Evolutionary conservation across 2,113 vertebrate species (phyloP).

Genomic region (Benitochromis conjunctus): DNA sequence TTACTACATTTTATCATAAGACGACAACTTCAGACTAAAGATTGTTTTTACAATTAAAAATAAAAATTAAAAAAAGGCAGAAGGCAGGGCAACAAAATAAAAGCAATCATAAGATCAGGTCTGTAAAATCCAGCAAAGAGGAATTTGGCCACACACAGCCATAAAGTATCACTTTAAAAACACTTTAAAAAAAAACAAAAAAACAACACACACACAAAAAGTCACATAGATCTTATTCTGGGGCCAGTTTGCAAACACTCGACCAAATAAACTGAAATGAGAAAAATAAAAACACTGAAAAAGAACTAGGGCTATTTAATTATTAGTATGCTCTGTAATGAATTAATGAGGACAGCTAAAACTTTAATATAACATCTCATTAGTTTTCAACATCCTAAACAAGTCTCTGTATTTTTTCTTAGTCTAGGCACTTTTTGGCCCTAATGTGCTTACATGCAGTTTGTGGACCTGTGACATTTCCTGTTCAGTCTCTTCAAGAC

Average conservation of each 20-base stretch:
- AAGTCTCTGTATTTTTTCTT: constrained; percentile 22
- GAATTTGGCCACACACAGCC: not conserved
- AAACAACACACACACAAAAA: not conserved
- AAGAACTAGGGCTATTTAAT: not conserved
- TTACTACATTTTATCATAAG: not conserved
- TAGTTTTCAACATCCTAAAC: constrained; percentile 9
- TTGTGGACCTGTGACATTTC: not conserved
- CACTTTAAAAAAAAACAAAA: not conserved
- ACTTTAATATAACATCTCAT: constrained; percentile 25
- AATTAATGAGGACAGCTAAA: not conserved
- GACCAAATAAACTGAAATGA: not conserved
- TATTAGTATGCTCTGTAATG: not conserved
- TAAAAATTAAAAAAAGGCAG: not conserved
- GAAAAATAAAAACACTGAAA: not conserved
- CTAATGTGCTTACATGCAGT: constrained; percentile 35
- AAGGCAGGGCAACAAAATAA: not conserved
- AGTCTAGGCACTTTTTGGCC: constrained; percentile 68
- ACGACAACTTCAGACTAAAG: constrained; percentile 1
- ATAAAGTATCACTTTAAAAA: not conserved
- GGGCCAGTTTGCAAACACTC: not conserved
- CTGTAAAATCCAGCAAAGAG: not conserved
- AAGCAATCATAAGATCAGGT: not conserved
- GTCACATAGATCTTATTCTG: not conserved
- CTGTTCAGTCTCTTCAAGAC: not conserved
- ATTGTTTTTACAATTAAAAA: not conserved